phyloP scores from a whole-genome alignment of 2,888 invertebrate species.

The Drosophila putrida region DNA sequence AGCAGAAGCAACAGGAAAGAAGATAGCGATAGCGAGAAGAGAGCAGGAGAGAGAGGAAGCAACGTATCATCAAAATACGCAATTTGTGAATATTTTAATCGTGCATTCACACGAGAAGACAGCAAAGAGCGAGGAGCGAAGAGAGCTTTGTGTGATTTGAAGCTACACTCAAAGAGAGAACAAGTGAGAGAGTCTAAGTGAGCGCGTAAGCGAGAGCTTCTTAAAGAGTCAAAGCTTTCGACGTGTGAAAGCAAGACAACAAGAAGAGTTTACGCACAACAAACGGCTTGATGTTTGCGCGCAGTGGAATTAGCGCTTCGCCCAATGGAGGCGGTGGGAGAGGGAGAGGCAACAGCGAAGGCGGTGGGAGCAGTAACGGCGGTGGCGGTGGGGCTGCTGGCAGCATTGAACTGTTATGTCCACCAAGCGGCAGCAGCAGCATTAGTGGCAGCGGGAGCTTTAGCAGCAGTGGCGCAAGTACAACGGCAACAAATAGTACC shows the following conservation, averaged over 20 bases:
- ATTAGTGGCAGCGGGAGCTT: conserved; percentile 65
- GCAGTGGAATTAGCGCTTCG: conserved; percentile 51
- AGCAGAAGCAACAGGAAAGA: conserved; percentile 12
- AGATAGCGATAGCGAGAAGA: conserved; percentile 10
- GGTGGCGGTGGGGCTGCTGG: conserved; percentile 42
- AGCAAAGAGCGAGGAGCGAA: conserved; percentile 5
- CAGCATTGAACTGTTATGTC: conserved; percentile 67
- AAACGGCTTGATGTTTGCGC: conserved; percentile 58
- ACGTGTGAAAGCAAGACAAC: conserved; percentile 18
- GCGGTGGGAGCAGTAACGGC: conserved; percentile 14
- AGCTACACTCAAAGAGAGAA: conserved; percentile 5
- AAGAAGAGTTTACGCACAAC: conserved; percentile 20
- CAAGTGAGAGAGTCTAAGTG: background rate
- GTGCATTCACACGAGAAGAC: conserved; percentile 68
- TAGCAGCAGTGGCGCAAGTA: conserved; percentile 59
- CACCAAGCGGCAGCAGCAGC: conserved; percentile 70
- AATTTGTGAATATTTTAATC: conserved; percentile 79
- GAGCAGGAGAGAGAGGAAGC: conserved; percentile 18
- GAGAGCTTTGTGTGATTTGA: conserved; percentile 14
- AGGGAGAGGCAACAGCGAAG: conserved; percentile 17
- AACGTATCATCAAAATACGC: conserved; percentile 63
- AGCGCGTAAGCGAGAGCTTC: conserved; percentile 7
- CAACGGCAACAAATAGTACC: conserved; percentile 66
- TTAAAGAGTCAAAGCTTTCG: conserved; percentile 50
- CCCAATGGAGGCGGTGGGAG: conserved; percentile 33